Evolutionary conservation across 64 coral and sea anemone species (phyloP).

Genomic region (Platygyra sinensis): DNA sequence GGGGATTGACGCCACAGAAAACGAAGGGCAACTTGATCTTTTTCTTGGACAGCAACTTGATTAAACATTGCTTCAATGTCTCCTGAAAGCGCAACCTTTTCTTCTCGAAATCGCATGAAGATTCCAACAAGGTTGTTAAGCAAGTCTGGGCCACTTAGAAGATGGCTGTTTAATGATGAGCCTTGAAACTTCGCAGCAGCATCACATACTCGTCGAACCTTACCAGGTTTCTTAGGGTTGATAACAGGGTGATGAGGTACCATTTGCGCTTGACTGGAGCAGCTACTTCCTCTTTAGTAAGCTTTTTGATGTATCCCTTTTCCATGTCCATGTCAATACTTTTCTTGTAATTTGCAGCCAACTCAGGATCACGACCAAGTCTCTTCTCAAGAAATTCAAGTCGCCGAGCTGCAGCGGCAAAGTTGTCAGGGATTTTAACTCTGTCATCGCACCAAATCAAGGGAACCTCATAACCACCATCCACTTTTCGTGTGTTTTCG

Average conservation of each 20-base stretch:
- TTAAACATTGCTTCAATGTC: slow-evolving; percentile 55
- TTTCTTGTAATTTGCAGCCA: neutral
- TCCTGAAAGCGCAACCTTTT: no score
- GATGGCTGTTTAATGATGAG: slow-evolving; percentile 19
- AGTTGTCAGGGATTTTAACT: neutral
- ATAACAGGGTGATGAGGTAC: slow-evolving; percentile 25
- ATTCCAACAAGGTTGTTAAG: slow-evolving; percentile 23
- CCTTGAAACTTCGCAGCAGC: slow-evolving; percentile 38
- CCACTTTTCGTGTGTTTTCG: slow-evolving; percentile 5
- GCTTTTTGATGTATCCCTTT: slow-evolving; percentile 23
- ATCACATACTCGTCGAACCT: slow-evolving; percentile 38
- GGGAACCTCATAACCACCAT: slow-evolving; percentile 35
- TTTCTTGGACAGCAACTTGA: slow-evolving; percentile 11
- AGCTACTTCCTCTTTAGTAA: neutral
- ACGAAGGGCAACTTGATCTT: neutral
- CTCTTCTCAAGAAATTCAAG: slow-evolving; percentile 22
- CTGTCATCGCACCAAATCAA: neutral
- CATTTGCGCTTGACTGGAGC: neutral
- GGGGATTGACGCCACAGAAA: slow-evolving; percentile 17
- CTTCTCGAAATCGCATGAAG: slow-evolving; percentile 30
- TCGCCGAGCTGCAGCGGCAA: neutral
- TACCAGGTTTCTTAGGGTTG: slow-evolving; percentile 24
- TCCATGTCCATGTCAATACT: slow-evolving; percentile 12
- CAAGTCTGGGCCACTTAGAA: slow-evolving; percentile 25
- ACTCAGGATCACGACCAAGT: slow-evolving; percentile 5